A percentile compares a stretch with the other conserved stretches of the same genome.
phyloP scores from a whole-genome alignment of 2,888 invertebrate genomes.

The Acleris literana region DNA sequence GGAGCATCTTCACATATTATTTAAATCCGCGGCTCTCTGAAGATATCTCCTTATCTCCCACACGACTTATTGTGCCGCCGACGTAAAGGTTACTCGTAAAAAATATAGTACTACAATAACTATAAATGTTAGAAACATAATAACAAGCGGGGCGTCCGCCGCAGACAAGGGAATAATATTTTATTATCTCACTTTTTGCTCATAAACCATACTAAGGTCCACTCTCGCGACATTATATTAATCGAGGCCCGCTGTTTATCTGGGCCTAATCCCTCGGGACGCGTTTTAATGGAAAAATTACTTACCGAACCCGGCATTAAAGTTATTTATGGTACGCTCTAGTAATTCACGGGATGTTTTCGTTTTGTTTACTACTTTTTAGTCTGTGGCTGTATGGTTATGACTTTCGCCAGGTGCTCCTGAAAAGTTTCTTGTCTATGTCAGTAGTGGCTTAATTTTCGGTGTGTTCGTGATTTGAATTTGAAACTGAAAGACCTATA shows the following conservation, averaged over 20 bases:
- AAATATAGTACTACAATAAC: slow-evolving; percentile 14
- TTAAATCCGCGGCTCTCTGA: slow-evolving; percentile 11
- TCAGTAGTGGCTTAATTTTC: no score
- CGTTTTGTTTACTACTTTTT: slow-evolving; percentile 19
- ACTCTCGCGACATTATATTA: slow-evolving; percentile 51
- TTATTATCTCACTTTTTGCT: slow-evolving; percentile 53
- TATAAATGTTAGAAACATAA: slow-evolving; percentile 3
- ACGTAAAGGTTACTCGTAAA: slow-evolving; percentile 10
- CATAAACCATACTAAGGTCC: slow-evolving; percentile 45
- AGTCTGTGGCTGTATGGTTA: not conserved
- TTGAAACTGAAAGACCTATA: no score
- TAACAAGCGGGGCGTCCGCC: slow-evolving; percentile 14
- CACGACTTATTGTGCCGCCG: slow-evolving; percentile 12
- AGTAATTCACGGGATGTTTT: slow-evolving; percentile 13
- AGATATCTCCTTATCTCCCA: slow-evolving; percentile 10
- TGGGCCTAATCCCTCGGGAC: slow-evolving; percentile 45
- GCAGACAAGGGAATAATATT: slow-evolving; percentile 39
- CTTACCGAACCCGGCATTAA: slow-evolving; percentile 39
- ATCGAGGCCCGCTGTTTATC: slow-evolving; percentile 47
- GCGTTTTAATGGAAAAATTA: slow-evolving; percentile 44
- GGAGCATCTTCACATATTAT: slow-evolving; percentile 11
- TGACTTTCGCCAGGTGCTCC: slow-evolving; percentile 18
- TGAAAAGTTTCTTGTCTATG: not conserved
- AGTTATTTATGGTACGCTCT: slow-evolving; percentile 38
- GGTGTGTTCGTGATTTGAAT: no score